Evolutionary conservation across 2,888 invertebrate genomes (phyloP), one percentile per base, ranked within the genome.

Genomic region (Lithophane leautieri): DNA sequence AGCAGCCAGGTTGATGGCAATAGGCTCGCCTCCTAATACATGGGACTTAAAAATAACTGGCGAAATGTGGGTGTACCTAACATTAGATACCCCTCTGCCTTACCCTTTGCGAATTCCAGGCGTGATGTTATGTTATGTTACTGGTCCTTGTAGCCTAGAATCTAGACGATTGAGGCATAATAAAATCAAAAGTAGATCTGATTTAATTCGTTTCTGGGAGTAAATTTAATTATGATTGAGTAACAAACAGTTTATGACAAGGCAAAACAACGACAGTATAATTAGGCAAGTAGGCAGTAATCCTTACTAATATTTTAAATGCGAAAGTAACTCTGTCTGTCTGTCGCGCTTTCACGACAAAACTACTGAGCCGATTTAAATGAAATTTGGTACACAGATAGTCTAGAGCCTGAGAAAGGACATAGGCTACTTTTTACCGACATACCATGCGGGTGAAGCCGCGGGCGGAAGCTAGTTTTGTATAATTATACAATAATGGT

Each of bases 221-320:
- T 77, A 14, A 77, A 19, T 69, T 42, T 9, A 44, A 65, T 58
- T 56, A 47, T 19, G n/a, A 52, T 50, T 71, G 12, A 68, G 61
- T 67, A 65, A 67, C 73, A 78, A 60, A 73, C 44, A 54, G 58
- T 71, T 84, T 63, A 72, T 63, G 61, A 54, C 56, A 28, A 11
- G n/a, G 40, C 12, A 44, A 60, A 70, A 70, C 58, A 62, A 19
- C 40, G 42, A 22, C 14, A 68, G 19, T n/a, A 60, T 44, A 66
- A 62, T 11, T 34, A 50, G 44, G 11, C 19, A 47, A 76, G n/a
- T 22, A 25, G n/a, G 22, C 25, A 22, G 1, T 63, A 47, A 67
- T n/a, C n/a, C n/a, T n/a, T n/a, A n/a, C n/a, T n/a, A n/a, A n/a
- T n/a, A n/a, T n/a, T n/a, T n/a, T n/a, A n/a, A n/a, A n/a, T n/a